Base-by-base conservation (phyloP, 2,113 vertebrate species). In the Rhabdornis inornatus region DNA sequence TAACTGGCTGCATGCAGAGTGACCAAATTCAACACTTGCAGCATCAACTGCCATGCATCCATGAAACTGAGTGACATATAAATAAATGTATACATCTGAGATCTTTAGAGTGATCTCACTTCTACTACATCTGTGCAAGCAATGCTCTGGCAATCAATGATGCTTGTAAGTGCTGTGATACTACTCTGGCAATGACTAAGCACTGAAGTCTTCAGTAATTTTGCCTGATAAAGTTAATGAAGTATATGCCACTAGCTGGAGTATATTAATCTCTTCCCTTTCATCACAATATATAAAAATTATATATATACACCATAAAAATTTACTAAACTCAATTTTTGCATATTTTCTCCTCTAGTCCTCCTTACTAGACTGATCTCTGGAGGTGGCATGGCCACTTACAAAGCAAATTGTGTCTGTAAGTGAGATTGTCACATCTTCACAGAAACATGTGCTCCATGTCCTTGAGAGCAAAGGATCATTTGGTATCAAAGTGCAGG, bases 221-320 rank as follows among this genome's bases (percentile, higher is more conserved):
- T 93, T 74, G 53, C 52, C 75, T 91, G 89, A 94, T 95, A 82
- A 95, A 95, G 42, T 70, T 96, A 95, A 96, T 82, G 90, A 93
- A 95, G 75, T 50, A 57, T 64, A 49, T 5, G 2, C 61, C 75
- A 64, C 28, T 47, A 85, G 56, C 30, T 88, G 72, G 64, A 96
- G 30, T 92, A 25, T 20, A 70, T 77, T 14, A 33, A 20, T 91
- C 60, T 94, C 85, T 74, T 82, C 30, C 13, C 44, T 90, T 95
- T 80, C 78, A 95, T 69, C 60, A 50, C 20, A 8, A 20, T 23
- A 52, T 10, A 18, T 31, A 47, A 8, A 37, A 84, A 72, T 53
- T 49, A 40, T 40, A 40, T 40, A 40, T 40, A 40, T 40, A 40
- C 53, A 11, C 55, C 42, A 70, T 56, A 71, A 35, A 66, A 70